Evolutionary conservation across 2,888 invertebrate species (phyloP).

Genomic region (Hipparchia semele): DNA sequence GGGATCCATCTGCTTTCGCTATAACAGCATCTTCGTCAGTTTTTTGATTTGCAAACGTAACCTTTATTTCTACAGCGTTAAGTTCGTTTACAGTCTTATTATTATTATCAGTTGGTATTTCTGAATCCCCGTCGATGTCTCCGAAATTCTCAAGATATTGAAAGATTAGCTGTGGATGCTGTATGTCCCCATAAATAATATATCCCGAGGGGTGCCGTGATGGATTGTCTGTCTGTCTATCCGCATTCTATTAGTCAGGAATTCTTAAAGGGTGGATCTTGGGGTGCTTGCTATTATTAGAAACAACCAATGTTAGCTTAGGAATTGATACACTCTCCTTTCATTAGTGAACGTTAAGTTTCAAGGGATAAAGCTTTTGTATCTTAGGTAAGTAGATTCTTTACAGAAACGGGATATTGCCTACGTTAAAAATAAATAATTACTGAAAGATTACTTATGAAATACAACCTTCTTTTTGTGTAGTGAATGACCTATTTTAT

Average conservation of each 20-base stretch:
- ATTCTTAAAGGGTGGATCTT: constrained; percentile 79
- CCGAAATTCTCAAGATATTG: constrained; percentile 81
- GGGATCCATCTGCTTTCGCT: constrained; percentile 55
- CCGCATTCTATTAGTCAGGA: constrained; percentile 80
- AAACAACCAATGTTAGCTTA: constrained; percentile 74
- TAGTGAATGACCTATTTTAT: no score
- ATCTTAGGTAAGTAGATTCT: not conserved
- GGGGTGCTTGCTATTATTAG: constrained; percentile 74
- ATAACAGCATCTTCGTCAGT: constrained; percentile 49
- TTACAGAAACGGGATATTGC: not conserved
- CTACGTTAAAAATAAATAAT: not conserved
- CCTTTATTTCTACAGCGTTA: constrained; percentile 51
- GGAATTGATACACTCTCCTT: constrained; percentile 60
- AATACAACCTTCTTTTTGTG: no score
- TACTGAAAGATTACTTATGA: not conserved
- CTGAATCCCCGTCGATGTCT: constrained; percentile 62
- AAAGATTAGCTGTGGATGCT: constrained; percentile 80
- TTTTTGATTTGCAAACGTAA: constrained; percentile 48
- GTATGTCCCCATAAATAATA: constrained; percentile 81
- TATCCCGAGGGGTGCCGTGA: constrained; percentile 77
- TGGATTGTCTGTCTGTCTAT: constrained; percentile 79
- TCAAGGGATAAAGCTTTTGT: constrained; percentile 6
- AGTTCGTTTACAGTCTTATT: constrained; percentile 37
- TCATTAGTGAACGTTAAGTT: constrained; percentile 56
- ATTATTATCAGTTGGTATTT: constrained; percentile 43